Evolutionary conservation across 2,797 vertebrate genomes (phyloP), one percentile per base, ranked within the genome.

Genomic region (Anguilla anguilla): DNA sequence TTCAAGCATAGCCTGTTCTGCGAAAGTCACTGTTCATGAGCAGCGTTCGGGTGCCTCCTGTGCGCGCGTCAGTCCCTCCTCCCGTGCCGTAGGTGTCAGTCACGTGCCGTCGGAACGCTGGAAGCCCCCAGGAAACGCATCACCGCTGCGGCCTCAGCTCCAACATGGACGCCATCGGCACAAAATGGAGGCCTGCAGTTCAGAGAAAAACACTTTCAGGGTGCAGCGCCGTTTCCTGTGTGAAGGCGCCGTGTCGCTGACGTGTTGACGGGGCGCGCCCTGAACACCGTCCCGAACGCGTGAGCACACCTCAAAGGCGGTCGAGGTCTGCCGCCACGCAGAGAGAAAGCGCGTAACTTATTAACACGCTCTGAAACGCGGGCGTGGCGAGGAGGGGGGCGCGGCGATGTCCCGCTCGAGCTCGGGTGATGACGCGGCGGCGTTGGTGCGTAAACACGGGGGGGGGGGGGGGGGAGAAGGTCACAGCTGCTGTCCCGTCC

Each of bases 161-260:
- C 74, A 86, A 86, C 46, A 72, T 72, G 85, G 64, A 22, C 28
- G 61, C 61, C 64, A 31, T 25, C 64, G 74, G 61, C 85, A 86
- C 85, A 86, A 86, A 86, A 86, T 86, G 85, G 61, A 86, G 85
- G 61, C 35, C 49, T 28, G 25, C 19, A 10, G 43, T 85, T 19
- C n/a, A 85, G 6, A 39, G 0, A 11, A 35, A 35, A 35, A 35
- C 1, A 1, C 35, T 7, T 57, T 84, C 83, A 10, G 7, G 53
- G 35, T 13, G 31, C 35, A 84, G 35, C 11, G 6, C 53, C 15
- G 49, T 6, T 7, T 84, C 25, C 59, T 31, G 28, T 59, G 83
- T 31, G 35, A 53, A 49, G 49, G 35, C 51, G 17, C 25, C 15
- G n/a, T 11, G 28, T 3, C 6, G 11, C 10, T 72, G 69, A 72